Conservation (phyloP, 2,888 invertebrate species). For the Cephus nigrinus region DNA sequence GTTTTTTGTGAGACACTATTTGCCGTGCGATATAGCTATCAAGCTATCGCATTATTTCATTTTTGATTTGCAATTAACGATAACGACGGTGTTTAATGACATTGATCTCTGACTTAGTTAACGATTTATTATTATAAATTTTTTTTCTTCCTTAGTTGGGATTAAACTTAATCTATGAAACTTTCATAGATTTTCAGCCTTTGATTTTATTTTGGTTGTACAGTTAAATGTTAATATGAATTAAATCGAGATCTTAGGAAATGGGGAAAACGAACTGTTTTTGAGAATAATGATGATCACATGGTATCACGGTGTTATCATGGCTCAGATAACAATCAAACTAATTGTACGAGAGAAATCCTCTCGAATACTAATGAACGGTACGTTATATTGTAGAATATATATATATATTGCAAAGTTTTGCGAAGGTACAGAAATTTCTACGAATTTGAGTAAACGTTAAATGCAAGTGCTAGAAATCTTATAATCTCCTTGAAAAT, state of each 20-base stretch:
- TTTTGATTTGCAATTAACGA: not conserved
- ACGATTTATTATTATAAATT: not conserved
- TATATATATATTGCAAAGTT: not conserved
- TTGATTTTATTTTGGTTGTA: not conserved
- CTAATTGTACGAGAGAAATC: constrained; percentile 34
- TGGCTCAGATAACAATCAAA: constrained; percentile 35
- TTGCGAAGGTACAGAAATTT: not conserved
- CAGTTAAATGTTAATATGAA: not conserved
- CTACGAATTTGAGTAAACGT: not conserved
- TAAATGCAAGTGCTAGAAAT: not conserved
- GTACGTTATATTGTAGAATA: constrained; percentile 3
- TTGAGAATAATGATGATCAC: constrained; percentile 29
- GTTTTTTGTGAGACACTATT: not conserved
- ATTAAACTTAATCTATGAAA: not conserved
- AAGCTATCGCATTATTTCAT: not conserved
- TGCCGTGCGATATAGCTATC: not conserved
- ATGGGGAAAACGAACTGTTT: constrained; percentile 33
- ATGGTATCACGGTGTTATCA: not conserved
- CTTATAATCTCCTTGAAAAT: not conserved
- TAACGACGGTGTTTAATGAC: not conserved
- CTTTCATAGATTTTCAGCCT: not conserved
- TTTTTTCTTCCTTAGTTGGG: not conserved
- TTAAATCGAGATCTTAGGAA: constrained; percentile 19
- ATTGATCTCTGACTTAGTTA: not conserved
- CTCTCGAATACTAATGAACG: constrained; percentile 41